Conservation (phyloP, 2,888 invertebrate species). For the Hybos culiciformis region DNA sequence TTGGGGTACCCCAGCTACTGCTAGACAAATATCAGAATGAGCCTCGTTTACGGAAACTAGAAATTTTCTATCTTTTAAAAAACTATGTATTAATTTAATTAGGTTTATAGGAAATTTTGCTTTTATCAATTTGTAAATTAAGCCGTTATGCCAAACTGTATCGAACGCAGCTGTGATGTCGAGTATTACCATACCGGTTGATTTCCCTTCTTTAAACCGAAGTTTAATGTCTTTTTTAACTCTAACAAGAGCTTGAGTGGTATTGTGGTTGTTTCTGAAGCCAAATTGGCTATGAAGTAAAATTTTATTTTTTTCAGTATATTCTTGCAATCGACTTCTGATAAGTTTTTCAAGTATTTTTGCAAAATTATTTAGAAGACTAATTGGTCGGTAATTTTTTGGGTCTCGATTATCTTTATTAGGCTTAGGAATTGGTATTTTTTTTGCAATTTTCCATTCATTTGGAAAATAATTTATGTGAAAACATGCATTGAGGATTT, state of each 20-base stretch:
- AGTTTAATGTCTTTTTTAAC: neutral
- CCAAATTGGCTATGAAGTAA: slow-evolving; percentile 1
- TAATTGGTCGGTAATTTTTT: neutral
- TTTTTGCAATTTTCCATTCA: neutral
- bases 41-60: neutral
- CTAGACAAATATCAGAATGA: neutral
- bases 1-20: neutral
- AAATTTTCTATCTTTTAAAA: neutral
- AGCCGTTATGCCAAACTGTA: neutral
- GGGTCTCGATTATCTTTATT: neutral
- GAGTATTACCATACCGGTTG: neutral
- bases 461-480: neutral
- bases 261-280: neutral
- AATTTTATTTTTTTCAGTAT: neutral
- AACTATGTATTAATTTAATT: neutral
- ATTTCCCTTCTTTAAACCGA: neutral
- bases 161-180: neutral
- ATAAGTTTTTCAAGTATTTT: too few species aligned
- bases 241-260: neutral
- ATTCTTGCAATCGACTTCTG: too few species aligned
- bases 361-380: too few species aligned
- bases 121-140: neutral
- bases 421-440: neutral
- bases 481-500: neutral
- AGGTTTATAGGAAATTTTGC: neutral